Base-by-base conservation (phyloP, 2,888 invertebrate genomes). In the Gari tellinella region DNA sequence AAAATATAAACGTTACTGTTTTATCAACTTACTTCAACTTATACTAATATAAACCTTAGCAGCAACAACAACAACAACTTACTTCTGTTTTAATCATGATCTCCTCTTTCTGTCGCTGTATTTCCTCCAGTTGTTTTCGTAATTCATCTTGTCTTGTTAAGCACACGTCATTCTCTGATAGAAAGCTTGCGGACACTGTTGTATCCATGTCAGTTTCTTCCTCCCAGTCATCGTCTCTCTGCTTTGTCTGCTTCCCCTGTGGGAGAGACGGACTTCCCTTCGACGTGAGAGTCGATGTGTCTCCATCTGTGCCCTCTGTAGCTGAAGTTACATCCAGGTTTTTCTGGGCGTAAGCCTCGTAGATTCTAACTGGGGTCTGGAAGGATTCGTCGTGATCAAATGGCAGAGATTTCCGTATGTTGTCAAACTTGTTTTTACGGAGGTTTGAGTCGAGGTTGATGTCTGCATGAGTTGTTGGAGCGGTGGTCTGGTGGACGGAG, bases 91-190 rank as follows among this genome's bases (percentile, higher is more conserved):
- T 69, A 26, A 74, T 74, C 31, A 86, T 69, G 37, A 88, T 86
- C 21, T 85, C 83, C 25, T 86, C 86, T 63, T 87, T 87, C 80
- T 88, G 86, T 48, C 73, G 62, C 72, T 88, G 86, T 23, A 87
- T 85, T 31, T 87, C 88, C n/a, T 75, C 76, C 41, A 87, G 67
- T 56, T 88, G 87, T 5, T 75, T 48, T 38, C 76, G 57, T 7
- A 87, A 62, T 53, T 86, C 86, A 12, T 74, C 66, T 58, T 86
- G 85, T 23, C 86, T 66, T 19, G 72, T 77, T 25, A 81, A 81
- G 40, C 82, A 83, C 12, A 65, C 58, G 26, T 74, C 68, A 41
- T 68, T 77, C 14, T 81, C 80, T 0, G 83, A 56, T 31, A 62
- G 0, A 31, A 72, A 80, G 31, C 81, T 77, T 3, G 67, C 66